phyloP scores from a whole-genome alignment of 2,113 vertebrate species.

The Leptosomus discolor region DNA sequence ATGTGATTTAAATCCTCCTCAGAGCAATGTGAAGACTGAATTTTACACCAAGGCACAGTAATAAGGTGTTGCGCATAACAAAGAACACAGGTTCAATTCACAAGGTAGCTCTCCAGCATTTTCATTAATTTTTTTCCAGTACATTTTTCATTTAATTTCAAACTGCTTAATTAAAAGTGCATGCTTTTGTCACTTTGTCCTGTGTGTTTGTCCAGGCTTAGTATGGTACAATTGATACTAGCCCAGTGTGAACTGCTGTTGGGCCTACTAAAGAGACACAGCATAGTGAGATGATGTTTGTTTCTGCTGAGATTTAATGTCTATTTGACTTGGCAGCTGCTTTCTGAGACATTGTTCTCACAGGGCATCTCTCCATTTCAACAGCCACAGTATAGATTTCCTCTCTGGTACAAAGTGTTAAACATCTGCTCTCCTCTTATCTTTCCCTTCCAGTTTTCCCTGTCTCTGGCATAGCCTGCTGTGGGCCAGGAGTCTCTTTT shows the following conservation, averaged over 20 bases:
- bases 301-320: slow-evolving; percentile 62
- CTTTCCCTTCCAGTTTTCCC: slow-evolving; percentile 13
- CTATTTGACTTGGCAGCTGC: slow-evolving; percentile 55
- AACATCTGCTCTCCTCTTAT: slow-evolving; percentile 51
- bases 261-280: slow-evolving; percentile 24
- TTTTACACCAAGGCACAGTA: background rate
- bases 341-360: slow-evolving; percentile 41
- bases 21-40: background rate
- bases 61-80: background rate
- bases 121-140: background rate
- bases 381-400: background rate
- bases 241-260: slow-evolving; percentile 33
- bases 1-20: background rate
- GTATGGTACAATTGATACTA: background rate
- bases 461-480: background rate
- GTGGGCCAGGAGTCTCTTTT: background rate
- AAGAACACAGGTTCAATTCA: background rate
- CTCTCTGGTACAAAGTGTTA: background rate
- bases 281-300: background rate
- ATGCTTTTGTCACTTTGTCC: background rate
- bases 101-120: background rate
- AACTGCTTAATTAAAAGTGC: background rate
- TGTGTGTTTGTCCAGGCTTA: background rate
- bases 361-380: slow-evolving; percentile 52
- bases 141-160: background rate